Evolutionary conservation across 2,113 vertebrate species (phyloP).

Genomic region (Apistogramma diplotaenia): DNA sequence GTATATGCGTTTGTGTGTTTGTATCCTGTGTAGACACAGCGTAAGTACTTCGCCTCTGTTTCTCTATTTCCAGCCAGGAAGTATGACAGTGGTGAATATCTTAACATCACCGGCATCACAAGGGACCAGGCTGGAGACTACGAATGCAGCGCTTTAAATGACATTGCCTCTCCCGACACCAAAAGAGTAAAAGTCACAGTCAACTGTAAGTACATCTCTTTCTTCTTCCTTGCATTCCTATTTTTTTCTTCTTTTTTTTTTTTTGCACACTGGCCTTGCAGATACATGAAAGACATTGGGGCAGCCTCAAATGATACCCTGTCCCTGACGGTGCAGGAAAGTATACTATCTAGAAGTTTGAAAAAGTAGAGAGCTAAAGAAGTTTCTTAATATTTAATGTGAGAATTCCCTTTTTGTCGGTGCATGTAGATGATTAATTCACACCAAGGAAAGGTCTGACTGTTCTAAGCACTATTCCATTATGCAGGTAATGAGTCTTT

Average conservation of each 20-base stretch:
- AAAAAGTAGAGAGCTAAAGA: constrained; percentile 52
- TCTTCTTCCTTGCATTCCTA: neutral
- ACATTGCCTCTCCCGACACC: constrained; percentile 92
- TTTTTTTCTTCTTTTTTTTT: neutral
- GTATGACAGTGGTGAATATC: constrained; percentile 92
- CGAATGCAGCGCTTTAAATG: constrained; percentile 93
- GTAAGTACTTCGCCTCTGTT: constrained; percentile 37
- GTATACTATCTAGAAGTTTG: constrained; percentile 46
- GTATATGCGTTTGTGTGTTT: constrained; percentile 13
- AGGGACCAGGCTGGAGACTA: constrained; percentile 96
- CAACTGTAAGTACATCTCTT: constrained; percentile 89
- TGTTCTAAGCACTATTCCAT: constrained; percentile 80
- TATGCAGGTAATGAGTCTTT: constrained; percentile 86
- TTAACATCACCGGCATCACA: constrained; percentile 94
- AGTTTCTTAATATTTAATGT: constrained; percentile 79
- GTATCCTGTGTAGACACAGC: constrained; percentile 32
- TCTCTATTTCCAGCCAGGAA: constrained; percentile 84
- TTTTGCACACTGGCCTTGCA: constrained; percentile 1
- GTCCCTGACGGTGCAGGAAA: constrained; percentile 29
- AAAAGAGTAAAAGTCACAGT: constrained; percentile 94
- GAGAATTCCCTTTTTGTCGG: constrained; percentile 81
- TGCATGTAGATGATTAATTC: constrained; percentile 78
- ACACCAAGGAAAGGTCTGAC: constrained; percentile 75
- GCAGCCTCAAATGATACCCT: constrained; percentile 4
- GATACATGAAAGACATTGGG: neutral